Conservation (phyloP, 2,797 vertebrate genomes). For the Ctenopoma kingsleyae region DNA sequence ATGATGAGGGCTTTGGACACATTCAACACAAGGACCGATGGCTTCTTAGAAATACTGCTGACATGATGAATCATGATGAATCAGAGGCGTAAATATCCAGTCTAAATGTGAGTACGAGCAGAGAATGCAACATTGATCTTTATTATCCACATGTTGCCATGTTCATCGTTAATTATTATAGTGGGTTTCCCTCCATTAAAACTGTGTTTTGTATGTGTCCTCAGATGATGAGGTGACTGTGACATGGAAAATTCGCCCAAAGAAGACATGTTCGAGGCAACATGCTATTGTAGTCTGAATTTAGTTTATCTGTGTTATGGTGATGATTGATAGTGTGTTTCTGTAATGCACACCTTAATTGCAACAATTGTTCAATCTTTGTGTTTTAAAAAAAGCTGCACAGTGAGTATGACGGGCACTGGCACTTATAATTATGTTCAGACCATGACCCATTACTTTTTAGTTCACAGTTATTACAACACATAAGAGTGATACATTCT, state of each 20-base stretch:
- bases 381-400: too few species aligned
- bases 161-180: background rate
- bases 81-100: slow-evolving; percentile 54
- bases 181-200: background rate
- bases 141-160: background rate
- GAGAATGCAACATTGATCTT: background rate
- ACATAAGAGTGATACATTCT: too few species aligned
- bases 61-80: slow-evolving; percentile 18
- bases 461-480: too few species aligned
- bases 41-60: slow-evolving; percentile 55
- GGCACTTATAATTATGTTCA: too few species aligned
- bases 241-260: background rate
- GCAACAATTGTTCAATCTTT: too few species aligned
- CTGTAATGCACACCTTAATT: background rate
- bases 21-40: slow-evolving; percentile 82
- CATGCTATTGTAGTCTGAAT: background rate
- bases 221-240: slow-evolving; percentile 40
- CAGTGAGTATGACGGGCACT: too few species aligned
- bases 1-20: slow-evolving; percentile 84
- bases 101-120: slow-evolving; percentile 40
- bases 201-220: slow-evolving; percentile 19
- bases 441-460: too few species aligned
- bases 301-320: background rate
- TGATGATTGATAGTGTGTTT: slow-evolving; percentile 13
- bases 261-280: slow-evolving; percentile 27